These are phyloP conservation scores for Babyrousa celebensis DNA, from an alignment of 2,797 vertebrate species.

Conservation along the genomic window DNA sequence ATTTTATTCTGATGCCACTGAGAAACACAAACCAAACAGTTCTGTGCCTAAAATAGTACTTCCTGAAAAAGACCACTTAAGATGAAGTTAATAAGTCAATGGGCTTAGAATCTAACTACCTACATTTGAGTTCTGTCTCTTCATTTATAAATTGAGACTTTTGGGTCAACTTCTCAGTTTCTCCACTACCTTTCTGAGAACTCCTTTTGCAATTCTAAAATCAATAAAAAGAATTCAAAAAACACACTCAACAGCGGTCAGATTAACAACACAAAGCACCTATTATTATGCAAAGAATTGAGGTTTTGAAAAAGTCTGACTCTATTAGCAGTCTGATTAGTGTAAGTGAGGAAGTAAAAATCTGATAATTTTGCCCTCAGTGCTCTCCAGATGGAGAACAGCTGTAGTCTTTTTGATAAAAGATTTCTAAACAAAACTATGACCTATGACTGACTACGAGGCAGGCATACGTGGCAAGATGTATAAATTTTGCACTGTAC, in stretches of 20 bases:
- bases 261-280: neutral
- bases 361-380: slow-evolving; percentile 92
- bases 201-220: slow-evolving; percentile 47
- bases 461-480: neutral
- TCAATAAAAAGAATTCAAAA: slow-evolving; percentile 49
- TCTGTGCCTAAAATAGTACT: slow-evolving; percentile 37
- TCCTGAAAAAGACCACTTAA: neutral
- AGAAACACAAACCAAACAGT: slow-evolving; percentile 22
- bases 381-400: slow-evolving; percentile 90
- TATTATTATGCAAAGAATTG: neutral
- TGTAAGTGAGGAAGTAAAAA: slow-evolving; percentile 93
- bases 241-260: neutral
- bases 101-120: neutral
- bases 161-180: slow-evolving; percentile 7
- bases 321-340: slow-evolving; percentile 59
- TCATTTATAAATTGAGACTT: slow-evolving; percentile 43
- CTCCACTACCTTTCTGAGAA: slow-evolving; percentile 31
- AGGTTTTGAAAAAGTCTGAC: neutral
- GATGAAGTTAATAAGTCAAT: neutral
- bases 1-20: slow-evolving; percentile 42
- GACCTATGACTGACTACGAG: neutral
- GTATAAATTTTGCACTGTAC: neutral
- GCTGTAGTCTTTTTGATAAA: slow-evolving; percentile 88
- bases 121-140: neutral
- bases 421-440: slow-evolving; percentile 10